Conservation (phyloP, 1,140 invertebrate genomes). For the Theocolax elegans region DNA sequence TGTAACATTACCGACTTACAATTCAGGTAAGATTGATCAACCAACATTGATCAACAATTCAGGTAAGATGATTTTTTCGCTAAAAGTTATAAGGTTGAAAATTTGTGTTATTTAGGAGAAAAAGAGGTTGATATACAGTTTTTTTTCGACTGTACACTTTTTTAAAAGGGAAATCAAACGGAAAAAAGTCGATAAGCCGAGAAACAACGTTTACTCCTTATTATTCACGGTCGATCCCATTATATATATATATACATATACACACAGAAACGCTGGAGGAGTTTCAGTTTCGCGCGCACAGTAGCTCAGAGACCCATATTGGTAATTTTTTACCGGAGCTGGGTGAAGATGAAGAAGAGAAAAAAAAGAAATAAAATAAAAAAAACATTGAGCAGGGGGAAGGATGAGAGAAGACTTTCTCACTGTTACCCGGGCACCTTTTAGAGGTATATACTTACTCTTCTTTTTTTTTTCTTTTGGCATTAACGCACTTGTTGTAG, state of each 20-base stretch:
- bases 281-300: slow-evolving; percentile 1
- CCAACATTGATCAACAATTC: too few relatives aligned
- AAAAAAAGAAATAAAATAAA: slow-evolving; percentile 40
- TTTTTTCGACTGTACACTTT: too few relatives aligned
- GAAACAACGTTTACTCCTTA: slow-evolving; percentile 40
- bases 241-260: too few relatives aligned
- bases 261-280: neutral
- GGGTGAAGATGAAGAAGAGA: neutral
- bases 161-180: slow-evolving; percentile 15
- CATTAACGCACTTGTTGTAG: slow-evolving; percentile 32
- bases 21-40: too few relatives aligned
- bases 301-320: slow-evolving; percentile 22
- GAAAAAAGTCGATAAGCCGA: slow-evolving; percentile 40
- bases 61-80: too few relatives aligned
- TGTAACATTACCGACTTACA: too few relatives aligned
- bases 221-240: slow-evolving; percentile 29
- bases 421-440: neutral
- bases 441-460: neutral
- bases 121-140: too few relatives aligned
- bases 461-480: neutral
- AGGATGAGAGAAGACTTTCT: slow-evolving; percentile 32
- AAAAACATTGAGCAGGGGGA: neutral
- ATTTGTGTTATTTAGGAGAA: too few relatives aligned
- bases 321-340: slow-evolving; percentile 29
- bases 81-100: too few relatives aligned